A percentile compares a stretch with the other conserved stretches of the same genome.
Conservation (phyloP, 1,140 invertebrate genomes). For the Anadara kagoshimensis region DNA sequence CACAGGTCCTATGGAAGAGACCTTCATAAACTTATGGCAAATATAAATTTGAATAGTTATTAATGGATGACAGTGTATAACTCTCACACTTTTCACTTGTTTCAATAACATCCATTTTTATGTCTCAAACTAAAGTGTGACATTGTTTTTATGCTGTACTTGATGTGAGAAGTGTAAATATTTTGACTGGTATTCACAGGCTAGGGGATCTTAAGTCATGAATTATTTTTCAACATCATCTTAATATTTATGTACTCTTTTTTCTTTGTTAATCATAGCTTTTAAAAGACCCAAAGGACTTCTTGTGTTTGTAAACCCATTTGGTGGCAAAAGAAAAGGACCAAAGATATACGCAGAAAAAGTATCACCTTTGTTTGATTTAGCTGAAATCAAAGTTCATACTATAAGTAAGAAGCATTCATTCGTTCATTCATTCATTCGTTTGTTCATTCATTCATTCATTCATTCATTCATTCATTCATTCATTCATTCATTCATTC, state of each 20-base stretch:
- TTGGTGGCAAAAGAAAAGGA: constrained; percentile 86
- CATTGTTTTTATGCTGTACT: not conserved
- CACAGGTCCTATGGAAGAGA: no score
- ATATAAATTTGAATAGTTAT: no score
- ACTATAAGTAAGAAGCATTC: constrained; percentile 72
- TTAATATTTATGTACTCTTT: not conserved
- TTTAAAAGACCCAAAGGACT: constrained; percentile 80
- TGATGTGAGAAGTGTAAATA: not conserved
- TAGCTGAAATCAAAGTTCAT: constrained; percentile 81
- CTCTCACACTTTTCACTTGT: no score
- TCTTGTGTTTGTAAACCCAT: constrained; percentile 90
- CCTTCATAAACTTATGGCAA: no score
- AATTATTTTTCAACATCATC: no score
- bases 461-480: no score
- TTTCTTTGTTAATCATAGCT: constrained; percentile 41
- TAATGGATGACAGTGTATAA: no score
- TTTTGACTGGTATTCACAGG: not conserved
- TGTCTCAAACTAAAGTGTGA: not conserved
- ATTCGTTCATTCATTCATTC: no score
- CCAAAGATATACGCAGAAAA: constrained; percentile 84
- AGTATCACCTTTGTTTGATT: constrained; percentile 80
- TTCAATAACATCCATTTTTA: not conserved
- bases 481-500: no score
- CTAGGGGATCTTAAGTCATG: not conserved
- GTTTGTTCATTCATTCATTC: no score